Base-by-base conservation (phyloP, 2,888 invertebrate species). In the Trisateles emortualis region DNA sequence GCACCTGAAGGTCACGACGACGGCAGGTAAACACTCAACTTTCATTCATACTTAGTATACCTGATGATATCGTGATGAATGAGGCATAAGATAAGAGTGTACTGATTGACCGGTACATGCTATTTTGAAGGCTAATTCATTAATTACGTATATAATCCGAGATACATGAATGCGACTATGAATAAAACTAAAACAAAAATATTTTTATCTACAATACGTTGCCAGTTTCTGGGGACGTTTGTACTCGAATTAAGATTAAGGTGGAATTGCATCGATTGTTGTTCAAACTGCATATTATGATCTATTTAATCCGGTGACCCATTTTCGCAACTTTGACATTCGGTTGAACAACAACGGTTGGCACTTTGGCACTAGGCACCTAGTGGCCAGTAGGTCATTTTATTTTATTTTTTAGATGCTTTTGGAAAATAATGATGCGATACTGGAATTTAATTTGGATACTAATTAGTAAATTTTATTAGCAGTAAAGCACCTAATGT, bases 301-400 rank as follows among this genome's bases (percentile, higher is more conserved):
- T 26, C 74, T 76, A 76, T 65, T 50, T 43, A 49, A 69, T 64
- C 64, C 66, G 59, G 83, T 90, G 91, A 90, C 91, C 90, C 83
- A 90, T 89, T 90, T 91, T 86, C 83, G 78, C 81, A 85, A 85
- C 79, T 79, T 84, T 82, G 76, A 81, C 81, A 84, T 82, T 86
- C 84, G 81, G 83, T 79, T 79, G 76, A 73, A 75, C 79, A 74
- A 76, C 79, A 74, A 76, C 79, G 76, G 79, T 84, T 85, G 83
- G 83, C 84, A 87, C 79, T 82, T n/a, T n/a, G n/a, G n/a, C n/a
- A n/a, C n/a, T n/a, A n/a, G n/a, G n/a, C n/a, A n/a, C n/a, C n/a
- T 83, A 78, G 77, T 81, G 81, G 74, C 79, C 77, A 81, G 79
- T 77, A 81, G 70, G 75, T 84, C 77, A 78, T 78, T 83, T 78